Evolutionary conservation across 2,888 invertebrate species (phyloP).

Genomic region (Cepaea hortensis): DNA sequence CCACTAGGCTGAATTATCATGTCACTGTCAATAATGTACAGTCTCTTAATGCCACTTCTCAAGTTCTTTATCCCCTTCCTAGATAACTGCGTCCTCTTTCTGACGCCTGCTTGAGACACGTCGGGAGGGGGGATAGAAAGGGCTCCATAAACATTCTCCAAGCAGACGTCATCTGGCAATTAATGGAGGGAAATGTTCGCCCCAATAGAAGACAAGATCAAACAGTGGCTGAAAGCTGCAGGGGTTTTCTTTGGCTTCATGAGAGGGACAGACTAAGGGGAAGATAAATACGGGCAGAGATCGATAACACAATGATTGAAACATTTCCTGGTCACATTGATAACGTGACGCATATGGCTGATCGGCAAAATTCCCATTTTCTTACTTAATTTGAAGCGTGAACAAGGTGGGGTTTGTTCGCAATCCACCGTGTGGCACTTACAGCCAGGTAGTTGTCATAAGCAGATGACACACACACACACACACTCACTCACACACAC

Average conservation of each 20-base stretch:
- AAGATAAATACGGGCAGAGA: neutral
- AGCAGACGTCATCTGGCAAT: constrained; percentile 39
- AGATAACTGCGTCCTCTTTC: too few species aligned
- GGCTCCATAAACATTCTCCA: constrained; percentile 33
- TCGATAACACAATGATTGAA: constrained; percentile 2
- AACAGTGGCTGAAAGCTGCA: constrained; percentile 26
- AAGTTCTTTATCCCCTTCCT: too few species aligned
- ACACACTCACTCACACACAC: too few species aligned
- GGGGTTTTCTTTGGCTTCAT: constrained; percentile 11
- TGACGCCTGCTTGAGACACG: neutral
- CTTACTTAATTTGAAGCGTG: too few species aligned
- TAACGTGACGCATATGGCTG: neutral
- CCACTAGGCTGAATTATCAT: too few species aligned
- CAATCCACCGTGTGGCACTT: too few species aligned
- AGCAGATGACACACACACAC: too few species aligned
- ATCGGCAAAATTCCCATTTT: too few species aligned
- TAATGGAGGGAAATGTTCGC: constrained; percentile 47
- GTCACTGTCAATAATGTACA: too few species aligned
- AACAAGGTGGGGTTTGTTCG: too few species aligned
- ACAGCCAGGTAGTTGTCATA: too few species aligned
- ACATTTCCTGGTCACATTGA: constrained; percentile 5
- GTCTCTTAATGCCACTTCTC: too few species aligned
- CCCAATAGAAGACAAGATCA: constrained; percentile 30
- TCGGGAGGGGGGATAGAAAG: neutral
- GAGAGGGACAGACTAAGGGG: neutral